Percentiles rank a stretch among this genome's conserved stretches.
Conservation (phyloP, 2,797 vertebrate genomes). For the Chloroceryle inda region DNA sequence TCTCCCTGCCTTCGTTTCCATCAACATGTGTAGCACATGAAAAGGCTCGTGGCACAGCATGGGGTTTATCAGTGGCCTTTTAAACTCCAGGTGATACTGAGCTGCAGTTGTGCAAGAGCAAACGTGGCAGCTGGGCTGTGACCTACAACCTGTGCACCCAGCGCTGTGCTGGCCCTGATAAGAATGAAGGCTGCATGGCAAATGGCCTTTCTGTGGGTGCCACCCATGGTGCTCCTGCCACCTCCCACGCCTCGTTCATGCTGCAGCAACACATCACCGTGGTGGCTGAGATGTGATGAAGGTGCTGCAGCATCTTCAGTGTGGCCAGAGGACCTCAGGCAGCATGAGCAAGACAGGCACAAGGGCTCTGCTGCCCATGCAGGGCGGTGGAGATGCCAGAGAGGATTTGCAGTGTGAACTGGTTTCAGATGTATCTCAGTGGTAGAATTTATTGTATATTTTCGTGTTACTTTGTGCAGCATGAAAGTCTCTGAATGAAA, state of each 20-base stretch:
- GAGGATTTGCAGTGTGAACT: background rate
- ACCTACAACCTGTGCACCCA: background rate
- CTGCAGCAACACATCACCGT: rapidly evolving
- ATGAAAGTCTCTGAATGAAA: background rate
- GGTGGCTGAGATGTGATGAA: background rate
- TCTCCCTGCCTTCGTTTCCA: background rate
- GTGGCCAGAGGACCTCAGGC: background rate
- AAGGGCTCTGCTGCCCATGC: rapidly evolving
- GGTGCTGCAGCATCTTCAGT: background rate
- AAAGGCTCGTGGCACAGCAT: background rate
- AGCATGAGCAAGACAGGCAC: rapidly evolving
- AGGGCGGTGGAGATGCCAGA: rapidly evolving
- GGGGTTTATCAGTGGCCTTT: background rate
- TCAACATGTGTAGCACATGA: rapidly evolving
- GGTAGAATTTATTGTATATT: background rate
- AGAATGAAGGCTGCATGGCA: background rate
- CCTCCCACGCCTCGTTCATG: background rate
- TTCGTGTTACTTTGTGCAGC: rapidly evolving
- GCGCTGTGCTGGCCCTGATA: rapidly evolving
- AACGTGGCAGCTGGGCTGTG: background rate
- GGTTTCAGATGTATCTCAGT: background rate
- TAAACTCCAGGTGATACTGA: background rate
- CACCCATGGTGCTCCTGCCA: background rate
- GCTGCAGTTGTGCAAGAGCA: background rate
- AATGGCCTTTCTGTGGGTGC: background rate